phyloP scores from a whole-genome alignment of 2,888 invertebrate genomes.

The Erynnis tages region DNA sequence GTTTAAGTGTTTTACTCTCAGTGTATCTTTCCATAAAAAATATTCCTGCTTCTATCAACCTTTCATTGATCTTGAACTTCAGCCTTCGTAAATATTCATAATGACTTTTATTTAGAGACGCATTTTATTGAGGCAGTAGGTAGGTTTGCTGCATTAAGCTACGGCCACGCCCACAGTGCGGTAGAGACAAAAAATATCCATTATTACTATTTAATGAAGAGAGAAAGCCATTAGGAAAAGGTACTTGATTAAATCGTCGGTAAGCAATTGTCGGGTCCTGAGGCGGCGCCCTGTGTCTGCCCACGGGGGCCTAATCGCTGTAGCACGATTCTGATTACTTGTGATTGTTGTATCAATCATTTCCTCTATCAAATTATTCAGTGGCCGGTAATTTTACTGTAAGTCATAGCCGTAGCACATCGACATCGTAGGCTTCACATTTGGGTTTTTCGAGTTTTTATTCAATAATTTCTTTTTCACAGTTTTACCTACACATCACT shows the following conservation, averaged over 20 bases:
- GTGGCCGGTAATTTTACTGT: conserved; percentile 76
- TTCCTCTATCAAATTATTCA: conserved; percentile 79
- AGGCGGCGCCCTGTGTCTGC: conserved; percentile 54
- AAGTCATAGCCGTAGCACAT: conserved; percentile 46
- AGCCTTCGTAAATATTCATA: conserved; percentile 15
- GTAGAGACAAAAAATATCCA: conserved; percentile 65
- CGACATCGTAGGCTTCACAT: too few relatives aligned
- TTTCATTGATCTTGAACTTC: not conserved
- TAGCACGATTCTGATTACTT: conserved; percentile 77
- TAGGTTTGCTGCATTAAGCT: conserved; percentile 32
- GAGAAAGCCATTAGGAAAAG: conserved; percentile 67
- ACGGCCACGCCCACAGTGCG: conserved; percentile 50
- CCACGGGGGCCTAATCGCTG: conserved; percentile 66
- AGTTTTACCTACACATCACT: too few relatives aligned
- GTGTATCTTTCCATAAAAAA: too few relatives aligned
- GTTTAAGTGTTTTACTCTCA: too few relatives aligned
- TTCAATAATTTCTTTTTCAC: too few relatives aligned
- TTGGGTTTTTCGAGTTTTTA: too few relatives aligned
- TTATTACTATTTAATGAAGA: conserved; percentile 78
- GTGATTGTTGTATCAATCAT: conserved; percentile 81
- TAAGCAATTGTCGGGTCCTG: conserved; percentile 60
- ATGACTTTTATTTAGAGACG: conserved; percentile 34
- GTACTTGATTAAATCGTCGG: conserved; percentile 75
- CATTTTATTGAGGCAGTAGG: conserved; percentile 15
- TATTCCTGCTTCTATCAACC: not conserved